Percentiles rank a stretch among this genome's conserved stretches.
Conservation (phyloP, 2,797 vertebrate genomes). For the Lagorchestes hirsutus region DNA sequence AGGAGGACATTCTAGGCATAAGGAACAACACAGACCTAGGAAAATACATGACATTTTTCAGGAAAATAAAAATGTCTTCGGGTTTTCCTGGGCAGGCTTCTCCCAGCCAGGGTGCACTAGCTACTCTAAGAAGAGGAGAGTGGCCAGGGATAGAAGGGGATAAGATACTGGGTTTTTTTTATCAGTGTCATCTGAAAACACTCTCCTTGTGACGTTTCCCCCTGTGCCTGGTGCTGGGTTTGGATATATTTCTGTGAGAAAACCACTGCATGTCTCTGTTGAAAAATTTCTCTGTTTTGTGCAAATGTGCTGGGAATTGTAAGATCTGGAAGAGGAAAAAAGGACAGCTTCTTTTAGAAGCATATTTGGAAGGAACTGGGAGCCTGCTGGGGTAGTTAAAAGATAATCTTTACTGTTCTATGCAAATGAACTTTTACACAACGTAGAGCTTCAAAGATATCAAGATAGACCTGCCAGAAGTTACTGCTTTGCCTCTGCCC, state of each 20-base stretch:
- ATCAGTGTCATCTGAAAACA: not conserved
- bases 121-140: constrained; percentile 13
- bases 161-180: not conserved
- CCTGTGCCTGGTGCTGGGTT: not conserved
- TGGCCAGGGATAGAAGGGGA: not conserved
- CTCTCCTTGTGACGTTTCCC: not conserved
- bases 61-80: not conserved
- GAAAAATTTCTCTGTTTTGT: not conserved
- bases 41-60: not conserved
- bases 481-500: not conserved
- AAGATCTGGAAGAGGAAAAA: constrained; percentile 45
- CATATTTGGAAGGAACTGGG: constrained; percentile 48
- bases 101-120: not conserved
- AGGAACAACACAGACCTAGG: not conserved
- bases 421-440: constrained; percentile 61
- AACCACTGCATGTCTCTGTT: not conserved
- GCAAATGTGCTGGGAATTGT: constrained; percentile 3
- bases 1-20: not conserved
- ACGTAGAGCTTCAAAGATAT: constrained; percentile 53
- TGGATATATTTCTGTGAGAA: not conserved
- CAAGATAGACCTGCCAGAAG: constrained; percentile 1
- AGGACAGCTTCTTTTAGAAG: constrained; percentile 45
- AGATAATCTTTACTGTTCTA: constrained; percentile 64
- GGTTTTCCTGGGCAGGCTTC: not conserved
- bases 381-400: constrained; percentile 50